A percentile compares a stretch with the other conserved stretches of the same genome.
phyloP scores from a whole-genome alignment of 2,113 vertebrate genomes.

The Cisticola juncidis region DNA sequence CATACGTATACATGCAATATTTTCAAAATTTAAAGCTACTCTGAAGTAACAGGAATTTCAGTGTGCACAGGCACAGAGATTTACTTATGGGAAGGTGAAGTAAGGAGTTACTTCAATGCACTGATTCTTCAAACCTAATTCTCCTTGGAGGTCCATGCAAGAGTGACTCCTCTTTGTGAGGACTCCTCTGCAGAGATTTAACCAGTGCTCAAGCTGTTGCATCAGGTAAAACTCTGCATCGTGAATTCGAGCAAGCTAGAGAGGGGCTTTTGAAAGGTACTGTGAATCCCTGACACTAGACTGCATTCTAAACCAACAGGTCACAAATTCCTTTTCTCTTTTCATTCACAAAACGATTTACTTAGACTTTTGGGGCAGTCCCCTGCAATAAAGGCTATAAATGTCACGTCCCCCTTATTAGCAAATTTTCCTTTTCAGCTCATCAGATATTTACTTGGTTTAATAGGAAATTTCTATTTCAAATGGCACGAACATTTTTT shows the following conservation, averaged over 20 bases:
- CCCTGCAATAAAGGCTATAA: background rate
- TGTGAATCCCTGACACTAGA: background rate
- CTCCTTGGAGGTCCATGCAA: background rate
- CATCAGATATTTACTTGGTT: background rate
- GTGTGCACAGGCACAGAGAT: background rate
- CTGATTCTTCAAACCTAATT: background rate
- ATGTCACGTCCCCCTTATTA: background rate
- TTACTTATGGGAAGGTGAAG: background rate
- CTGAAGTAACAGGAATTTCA: background rate
- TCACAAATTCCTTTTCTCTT: background rate
- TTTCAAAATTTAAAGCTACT: conserved; percentile 48
- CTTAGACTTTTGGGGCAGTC: background rate
- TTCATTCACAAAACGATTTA: background rate
- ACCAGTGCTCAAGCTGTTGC: background rate
- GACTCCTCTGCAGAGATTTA: conserved; percentile 1
- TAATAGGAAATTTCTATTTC: background rate
- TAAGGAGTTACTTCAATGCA: background rate
- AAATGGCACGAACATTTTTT: background rate
- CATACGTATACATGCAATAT: conserved; percentile 43
- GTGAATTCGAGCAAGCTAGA: conserved; percentile 39
- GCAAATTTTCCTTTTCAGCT: background rate
- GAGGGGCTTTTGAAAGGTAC: background rate
- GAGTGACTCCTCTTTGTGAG: background rate
- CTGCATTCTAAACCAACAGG: background rate
- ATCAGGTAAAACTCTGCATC: conserved; percentile 43